Percentiles rank a stretch among this genome's conserved stretches.
Evolutionary conservation across 2,113 vertebrate genomes (phyloP).

Genomic region (western clawed frog (Xenopus tropicalis)): UCB_Xtro_10.0 CM004450.2:63918501-63919000

Average conservation of each 20-base stretch:
- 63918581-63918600: slow-evolving; percentile 7
- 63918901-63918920: no score
- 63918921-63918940: no score
- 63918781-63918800: background rate
- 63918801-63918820: no score
- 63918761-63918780: background rate
- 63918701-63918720: background rate
- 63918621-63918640: slow-evolving; percentile 8
- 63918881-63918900: no score
- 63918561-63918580: slow-evolving; percentile 6
- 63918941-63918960: no score
- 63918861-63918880: no score
- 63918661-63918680: background rate
- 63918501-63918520: background rate
- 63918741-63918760: background rate
- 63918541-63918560: background rate
- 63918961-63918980: no score
- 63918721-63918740: background rate
- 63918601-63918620: background rate
- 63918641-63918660: background rate
- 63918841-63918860: no score
- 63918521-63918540: background rate
- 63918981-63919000: no score
- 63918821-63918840: no score
- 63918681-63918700: background rate